These are phyloP conservation scores for Gambusia affinis DNA, from an alignment of 2,113 vertebrate genomes.

Conservation along the genomic window DNA sequence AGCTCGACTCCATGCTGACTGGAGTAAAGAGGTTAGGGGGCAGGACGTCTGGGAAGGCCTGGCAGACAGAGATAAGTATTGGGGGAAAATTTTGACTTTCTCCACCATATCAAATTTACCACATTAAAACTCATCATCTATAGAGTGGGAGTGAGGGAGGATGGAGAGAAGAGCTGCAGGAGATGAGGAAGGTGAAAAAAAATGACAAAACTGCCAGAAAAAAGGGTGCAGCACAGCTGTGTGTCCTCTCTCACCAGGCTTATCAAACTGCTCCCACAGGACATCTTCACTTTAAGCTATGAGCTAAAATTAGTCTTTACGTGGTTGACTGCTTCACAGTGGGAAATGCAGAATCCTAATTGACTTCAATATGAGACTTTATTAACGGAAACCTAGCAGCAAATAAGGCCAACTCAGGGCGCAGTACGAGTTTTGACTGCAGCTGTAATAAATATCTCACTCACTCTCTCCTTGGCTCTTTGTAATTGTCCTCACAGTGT, in stretches of 20 bases:
- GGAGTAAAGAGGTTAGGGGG: conserved; percentile 62
- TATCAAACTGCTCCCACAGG: conserved; percentile 52
- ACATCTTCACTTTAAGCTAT: conserved; percentile 44
- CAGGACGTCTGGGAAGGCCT: conserved; percentile 67
- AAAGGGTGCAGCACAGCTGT: conserved; percentile 45
- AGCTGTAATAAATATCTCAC: conserved; percentile 26
- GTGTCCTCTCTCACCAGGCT: conserved; percentile 41
- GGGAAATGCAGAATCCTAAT: conserved; percentile 39
- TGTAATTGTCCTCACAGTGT: conserved; percentile 49
- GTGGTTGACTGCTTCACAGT: conserved; percentile 23
- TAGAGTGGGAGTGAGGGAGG: conserved; percentile 33
- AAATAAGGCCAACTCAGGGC: conserved; percentile 26
- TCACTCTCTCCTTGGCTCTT: conserved; percentile 21
- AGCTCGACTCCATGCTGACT: conserved; percentile 15
- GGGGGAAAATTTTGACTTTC: conserved; percentile 51
- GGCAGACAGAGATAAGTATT: conserved; percentile 72
- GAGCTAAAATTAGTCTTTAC: conserved; percentile 69
- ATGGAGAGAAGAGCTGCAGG: conserved; percentile 15
- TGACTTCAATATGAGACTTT: conserved; percentile 38
- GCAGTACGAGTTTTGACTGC: conserved; percentile 52
- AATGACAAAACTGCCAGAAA: conserved; percentile 39
- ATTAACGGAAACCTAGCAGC: conserved; percentile 25
- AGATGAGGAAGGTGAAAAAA: conserved; percentile 34
- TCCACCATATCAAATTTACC: conserved; percentile 71
- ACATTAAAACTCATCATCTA: conserved; percentile 76